These are phyloP conservation scores for Synanthedon andrenaeformis DNA, from an alignment of 2,888 invertebrate species.

Conservation along the genomic window DNA sequence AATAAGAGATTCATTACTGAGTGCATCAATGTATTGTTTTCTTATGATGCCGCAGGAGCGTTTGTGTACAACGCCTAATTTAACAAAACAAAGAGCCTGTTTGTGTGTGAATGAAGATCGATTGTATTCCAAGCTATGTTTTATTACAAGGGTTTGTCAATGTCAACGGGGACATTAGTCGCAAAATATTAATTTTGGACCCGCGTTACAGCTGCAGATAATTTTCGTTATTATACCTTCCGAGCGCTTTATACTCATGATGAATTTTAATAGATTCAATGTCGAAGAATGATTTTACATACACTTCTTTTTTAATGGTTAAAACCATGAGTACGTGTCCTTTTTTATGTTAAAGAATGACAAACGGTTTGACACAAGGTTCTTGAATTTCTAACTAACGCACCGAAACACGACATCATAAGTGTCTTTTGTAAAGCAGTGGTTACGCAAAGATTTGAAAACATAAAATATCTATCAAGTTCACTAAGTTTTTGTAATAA, in stretches of 20 bases:
- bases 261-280: neutral
- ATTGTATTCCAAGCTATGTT: slow-evolving; percentile 7
- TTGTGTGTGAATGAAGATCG: slow-evolving; percentile 9
- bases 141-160: neutral
- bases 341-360: too few relatives aligned
- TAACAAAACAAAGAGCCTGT: slow-evolving; percentile 19
- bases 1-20: neutral
- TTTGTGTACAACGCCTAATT: slow-evolving; percentile 19
- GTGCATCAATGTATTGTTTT: slow-evolving; percentile 8
- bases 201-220: neutral
- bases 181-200: neutral
- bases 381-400: too few relatives aligned
- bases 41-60: slow-evolving; percentile 10
- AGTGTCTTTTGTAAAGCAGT: too few relatives aligned
- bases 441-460: too few relatives aligned
- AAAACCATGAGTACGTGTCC: too few relatives aligned
- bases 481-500: too few relatives aligned
- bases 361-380: too few relatives aligned
- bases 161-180: neutral
- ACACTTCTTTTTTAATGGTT: too few relatives aligned
- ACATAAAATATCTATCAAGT: too few relatives aligned
- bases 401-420: too few relatives aligned
- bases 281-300: too few relatives aligned
- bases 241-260: neutral
- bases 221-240: neutral